Evolutionary conservation across 2,113 vertebrate genomes (phyloP).

Genomic region (Erinaceus europaeus): DNA sequence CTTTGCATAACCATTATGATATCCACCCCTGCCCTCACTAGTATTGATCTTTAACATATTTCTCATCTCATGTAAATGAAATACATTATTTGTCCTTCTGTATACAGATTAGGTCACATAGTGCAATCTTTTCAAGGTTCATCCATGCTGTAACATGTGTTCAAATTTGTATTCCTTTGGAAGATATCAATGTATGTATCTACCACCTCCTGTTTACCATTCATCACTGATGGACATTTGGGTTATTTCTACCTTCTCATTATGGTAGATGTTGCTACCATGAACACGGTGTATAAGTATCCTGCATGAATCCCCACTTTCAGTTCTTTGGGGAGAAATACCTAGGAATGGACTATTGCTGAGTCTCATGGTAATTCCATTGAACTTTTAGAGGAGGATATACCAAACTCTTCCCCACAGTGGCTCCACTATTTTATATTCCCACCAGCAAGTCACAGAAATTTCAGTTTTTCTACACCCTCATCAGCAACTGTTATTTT

Average conservation of each 20-base stretch:
- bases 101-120: not conserved
- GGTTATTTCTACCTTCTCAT: too few relatives aligned
- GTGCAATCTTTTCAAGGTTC: not conserved
- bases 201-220: not conserved
- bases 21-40: not conserved
- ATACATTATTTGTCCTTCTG: not conserved
- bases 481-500: conserved; percentile 38
- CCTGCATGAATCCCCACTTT: conserved; percentile 1
- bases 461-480: conserved; percentile 36
- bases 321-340: not conserved
- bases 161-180: conserved; percentile 9
- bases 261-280: not conserved
- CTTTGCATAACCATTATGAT: not conserved
- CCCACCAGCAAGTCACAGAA: not conserved
- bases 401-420: conserved; percentile 2
- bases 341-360: conserved; percentile 8
- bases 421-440: not conserved
- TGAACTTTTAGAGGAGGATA: conserved; percentile 33
- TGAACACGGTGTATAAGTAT: not conserved
- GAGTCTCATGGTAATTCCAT: not conserved
- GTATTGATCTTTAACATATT: conserved; percentile 8
- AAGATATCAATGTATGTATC: not conserved
- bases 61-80: not conserved
- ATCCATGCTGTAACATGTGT: not conserved
- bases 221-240: not conserved